phyloP scores from a whole-genome alignment of 2,888 invertebrate species.

The Drosophila nigricruria region DNA sequence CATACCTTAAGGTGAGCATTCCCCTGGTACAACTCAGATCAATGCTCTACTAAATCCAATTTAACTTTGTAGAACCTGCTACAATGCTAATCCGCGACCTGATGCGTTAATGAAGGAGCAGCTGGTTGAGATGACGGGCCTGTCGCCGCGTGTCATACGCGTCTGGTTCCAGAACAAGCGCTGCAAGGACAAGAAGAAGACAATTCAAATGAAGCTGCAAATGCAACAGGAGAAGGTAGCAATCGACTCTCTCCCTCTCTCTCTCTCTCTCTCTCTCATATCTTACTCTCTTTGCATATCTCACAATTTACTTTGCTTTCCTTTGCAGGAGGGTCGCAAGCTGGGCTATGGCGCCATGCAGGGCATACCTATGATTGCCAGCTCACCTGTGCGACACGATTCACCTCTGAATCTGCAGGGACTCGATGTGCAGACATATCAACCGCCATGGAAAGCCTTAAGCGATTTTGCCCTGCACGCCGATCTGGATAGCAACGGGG shows the following conservation, averaged over 20 bases:
- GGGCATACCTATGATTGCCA: constrained; percentile 98
- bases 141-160: constrained; percentile 98
- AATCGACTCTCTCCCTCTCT: not conserved
- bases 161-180: constrained; percentile 99
- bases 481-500: constrained; percentile 90
- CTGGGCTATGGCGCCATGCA: constrained; percentile 97
- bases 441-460: constrained; percentile 98
- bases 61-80: constrained; percentile 90
- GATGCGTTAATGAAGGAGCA: constrained; percentile 99
- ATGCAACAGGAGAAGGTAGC: constrained; percentile 98
- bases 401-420: constrained; percentile 94
- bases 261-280: not conserved
- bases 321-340: constrained; percentile 95
- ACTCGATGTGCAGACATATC: constrained; percentile 95
- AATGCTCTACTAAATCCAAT: not conserved
- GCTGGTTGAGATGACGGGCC: constrained; percentile 98
- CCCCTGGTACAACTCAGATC: not conserved
- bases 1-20: constrained; percentile 92
- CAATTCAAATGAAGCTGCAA: constrained; percentile 98
- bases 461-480: constrained; percentile 98
- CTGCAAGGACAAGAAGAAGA: constrained; percentile 99
- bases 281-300: not conserved
- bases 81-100: constrained; percentile 98
- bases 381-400: constrained; percentile 96
- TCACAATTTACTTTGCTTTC: not conserved